Evolutionary conservation across 1,140 invertebrate genomes (phyloP).

Genomic region (Drosophila pandora): DNA sequence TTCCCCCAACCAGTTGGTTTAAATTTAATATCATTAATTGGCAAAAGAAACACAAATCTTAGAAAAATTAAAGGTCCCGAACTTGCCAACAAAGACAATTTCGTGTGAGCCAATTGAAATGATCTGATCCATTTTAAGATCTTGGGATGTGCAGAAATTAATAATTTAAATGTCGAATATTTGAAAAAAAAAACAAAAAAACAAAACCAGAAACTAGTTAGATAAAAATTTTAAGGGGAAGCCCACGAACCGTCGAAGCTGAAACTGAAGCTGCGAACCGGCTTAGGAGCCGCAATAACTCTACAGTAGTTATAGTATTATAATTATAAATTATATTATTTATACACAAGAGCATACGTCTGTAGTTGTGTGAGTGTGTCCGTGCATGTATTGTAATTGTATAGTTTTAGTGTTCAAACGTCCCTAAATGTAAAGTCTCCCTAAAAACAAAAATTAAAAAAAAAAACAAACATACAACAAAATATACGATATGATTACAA

Average conservation of each 20-base stretch:
- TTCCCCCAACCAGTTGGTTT: constrained; percentile 21
- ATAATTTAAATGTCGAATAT: constrained; percentile 45
- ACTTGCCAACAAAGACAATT: constrained; percentile 10
- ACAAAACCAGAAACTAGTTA: constrained; percentile 59
- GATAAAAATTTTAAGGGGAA: constrained; percentile 50
- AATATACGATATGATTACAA: constrained; percentile 16
- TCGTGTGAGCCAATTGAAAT: constrained; percentile 18
- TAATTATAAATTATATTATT: constrained; percentile 59
- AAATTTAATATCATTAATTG: constrained; percentile 28
- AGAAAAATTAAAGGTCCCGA: constrained; percentile 32
- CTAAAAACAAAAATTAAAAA: constrained; percentile 2
- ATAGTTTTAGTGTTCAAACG: constrained; percentile 63
- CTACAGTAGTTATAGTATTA: constrained; percentile 78
- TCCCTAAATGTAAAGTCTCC: constrained; percentile 58
- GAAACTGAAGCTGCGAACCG: constrained; percentile 18
- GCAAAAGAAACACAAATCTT: constrained; percentile 6
- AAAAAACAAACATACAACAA: constrained; percentile 41
- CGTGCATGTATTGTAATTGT: constrained; percentile 57
- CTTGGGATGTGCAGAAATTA: constrained; percentile 37
- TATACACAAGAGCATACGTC: constrained; percentile 25
- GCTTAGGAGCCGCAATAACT: constrained; percentile 66
- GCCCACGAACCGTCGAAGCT: constrained; percentile 22
- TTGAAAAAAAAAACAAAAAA: constrained; percentile 11
- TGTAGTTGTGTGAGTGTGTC: constrained; percentile 55
- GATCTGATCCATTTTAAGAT: constrained; percentile 16